Evolutionary conservation across 1,140 invertebrate species (phyloP), one percentile per base, ranked within the genome.

Genomic region (Leptestheria dahalacensis): DNA sequence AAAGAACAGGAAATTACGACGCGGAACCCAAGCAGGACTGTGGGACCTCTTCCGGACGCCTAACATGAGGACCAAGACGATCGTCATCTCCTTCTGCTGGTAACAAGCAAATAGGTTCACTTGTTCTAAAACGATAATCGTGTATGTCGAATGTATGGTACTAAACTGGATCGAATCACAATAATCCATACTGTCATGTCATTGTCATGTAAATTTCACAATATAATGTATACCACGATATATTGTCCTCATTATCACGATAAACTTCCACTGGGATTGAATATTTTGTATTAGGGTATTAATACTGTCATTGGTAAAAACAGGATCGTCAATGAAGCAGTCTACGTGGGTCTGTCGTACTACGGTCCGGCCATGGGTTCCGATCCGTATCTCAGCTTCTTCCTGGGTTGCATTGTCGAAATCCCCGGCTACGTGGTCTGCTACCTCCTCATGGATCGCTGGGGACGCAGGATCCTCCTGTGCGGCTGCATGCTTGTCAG

Each of bases 401-500:
- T 68, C 51, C 62, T 68, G 18, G 65, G 62, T 25, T 59, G 61
- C 20, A n/a, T 62, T 10, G 65, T 68, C n/a, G 67, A 68, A 53
- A 55, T 68, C 15, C 65, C 66, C 4, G 60, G 66, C 10, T 67
- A 65, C 63, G 49, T 61, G 15, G 55, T 64, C 4, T 65, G 65
- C 10, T 62, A 57, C 20, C 56, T 68, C 48, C 63, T 66, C 15
- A 61, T 60, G 58, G 58, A 67, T 49, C 59, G 62, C 11, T 49
- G 62, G 3, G 66, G 33, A 29, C 53, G 53, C 33, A 73, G 86
- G 61, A 89, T 86, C 86, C 86, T 87, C 1, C 74, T 91, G 6
- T 86, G 83, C 63, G 70, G 87, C 26, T 83, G 82, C 26, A 90
- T 91, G 87, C 82, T 89, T 25, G 70, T 87, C 12, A 85, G 85